phyloP scores from a whole-genome alignment of 2,113 vertebrate species.

The Misgurnus mizolepis region DNA sequence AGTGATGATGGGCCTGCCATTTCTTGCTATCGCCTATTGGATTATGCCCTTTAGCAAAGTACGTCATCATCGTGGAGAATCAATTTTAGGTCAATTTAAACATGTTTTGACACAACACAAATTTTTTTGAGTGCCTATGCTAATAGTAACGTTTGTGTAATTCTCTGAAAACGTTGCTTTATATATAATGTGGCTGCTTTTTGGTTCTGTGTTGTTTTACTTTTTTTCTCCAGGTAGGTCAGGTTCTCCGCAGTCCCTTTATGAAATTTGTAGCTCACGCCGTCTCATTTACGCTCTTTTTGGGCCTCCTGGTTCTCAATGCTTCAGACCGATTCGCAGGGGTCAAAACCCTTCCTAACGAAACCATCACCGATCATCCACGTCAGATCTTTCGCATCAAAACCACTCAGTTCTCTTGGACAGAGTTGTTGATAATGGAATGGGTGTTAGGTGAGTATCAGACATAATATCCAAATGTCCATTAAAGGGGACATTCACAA shows the following conservation, averaged over 20 bases:
- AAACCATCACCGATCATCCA: constrained; percentile 84
- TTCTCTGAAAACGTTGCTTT: background rate
- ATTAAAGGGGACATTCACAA: too few relatives aligned
- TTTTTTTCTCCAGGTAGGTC: constrained; percentile 78
- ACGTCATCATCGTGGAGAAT: constrained; percentile 41
- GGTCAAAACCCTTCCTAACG: constrained; percentile 80
- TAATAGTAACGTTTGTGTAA: background rate
- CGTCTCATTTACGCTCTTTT: constrained; percentile 87
- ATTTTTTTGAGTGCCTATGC: background rate
- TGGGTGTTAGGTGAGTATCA: constrained; percentile 82
- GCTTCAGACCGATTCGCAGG: constrained; percentile 87
- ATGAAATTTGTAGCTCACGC: constrained; percentile 92
- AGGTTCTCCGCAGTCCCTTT: constrained; percentile 85
- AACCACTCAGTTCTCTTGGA: constrained; percentile 87
- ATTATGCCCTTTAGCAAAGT: constrained; percentile 88
- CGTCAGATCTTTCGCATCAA: constrained; percentile 88
- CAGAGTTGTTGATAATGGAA: constrained; percentile 88
- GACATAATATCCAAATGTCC: too few relatives aligned
- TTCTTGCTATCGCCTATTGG: constrained; percentile 87
- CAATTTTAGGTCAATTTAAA: too few relatives aligned
- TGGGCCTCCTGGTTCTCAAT: constrained; percentile 87
- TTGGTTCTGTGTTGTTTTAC: background rate
- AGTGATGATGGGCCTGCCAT: constrained; percentile 82
- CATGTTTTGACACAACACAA: too few relatives aligned
- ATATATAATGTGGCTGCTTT: background rate